Evolutionary conservation across 2,797 vertebrate genomes (phyloP).

Genomic region (Labeo calbasu): DNA sequence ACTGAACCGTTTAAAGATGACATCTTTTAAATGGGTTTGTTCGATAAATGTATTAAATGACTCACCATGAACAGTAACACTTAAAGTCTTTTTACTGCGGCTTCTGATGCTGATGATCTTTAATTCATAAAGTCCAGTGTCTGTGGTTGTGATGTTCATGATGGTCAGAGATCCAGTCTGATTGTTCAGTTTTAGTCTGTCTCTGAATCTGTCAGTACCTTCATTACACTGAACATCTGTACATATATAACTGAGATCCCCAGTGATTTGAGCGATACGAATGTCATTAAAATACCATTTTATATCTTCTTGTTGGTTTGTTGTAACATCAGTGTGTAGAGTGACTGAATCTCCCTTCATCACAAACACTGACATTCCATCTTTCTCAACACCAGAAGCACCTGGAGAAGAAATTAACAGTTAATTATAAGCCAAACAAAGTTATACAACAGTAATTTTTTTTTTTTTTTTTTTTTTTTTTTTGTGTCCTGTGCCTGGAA

Average conservation of each 20-base stretch:
- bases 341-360: slow-evolving; percentile 9
- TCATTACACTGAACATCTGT: neutral
- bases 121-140: neutral
- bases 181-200: neutral
- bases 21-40: no score
- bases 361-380: neutral
- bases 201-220: neutral
- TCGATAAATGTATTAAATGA: no score
- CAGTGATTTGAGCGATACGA: neutral
- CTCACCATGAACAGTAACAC: neutral
- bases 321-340: slow-evolving; percentile 1
- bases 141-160: neutral
- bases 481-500: no score
- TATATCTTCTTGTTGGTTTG: neutral
- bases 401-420: neutral
- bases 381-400: neutral
- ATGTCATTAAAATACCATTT: slow-evolving; percentile 13
- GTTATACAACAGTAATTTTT: no score
- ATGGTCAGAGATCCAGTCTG: neutral
- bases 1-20: no score
- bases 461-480: no score
- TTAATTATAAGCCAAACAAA: no score
- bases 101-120: neutral
- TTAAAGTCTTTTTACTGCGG: neutral
- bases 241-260: neutral